Conservation (phyloP, 35 echinoderm and acorn worm genomes). For the Amphiura filiformis region DNA sequence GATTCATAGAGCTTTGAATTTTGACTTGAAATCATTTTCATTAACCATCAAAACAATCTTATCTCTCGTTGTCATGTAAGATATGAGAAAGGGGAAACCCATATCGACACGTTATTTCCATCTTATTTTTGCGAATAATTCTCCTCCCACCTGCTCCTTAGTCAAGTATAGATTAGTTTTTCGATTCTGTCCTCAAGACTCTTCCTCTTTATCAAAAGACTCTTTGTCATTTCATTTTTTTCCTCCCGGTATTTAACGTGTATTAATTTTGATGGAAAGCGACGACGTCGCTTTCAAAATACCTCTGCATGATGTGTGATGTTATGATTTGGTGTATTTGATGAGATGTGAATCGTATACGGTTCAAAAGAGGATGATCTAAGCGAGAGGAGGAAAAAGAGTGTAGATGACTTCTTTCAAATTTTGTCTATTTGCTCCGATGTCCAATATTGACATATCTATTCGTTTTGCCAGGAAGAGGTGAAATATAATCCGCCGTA, state of each 20-base stretch:
- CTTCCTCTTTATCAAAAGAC: slow-evolving; percentile 10
- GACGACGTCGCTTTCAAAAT: neutral
- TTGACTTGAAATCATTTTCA: neutral
- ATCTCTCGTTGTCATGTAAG: neutral
- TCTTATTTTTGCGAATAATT: neutral
- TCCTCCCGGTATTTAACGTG: neutral
- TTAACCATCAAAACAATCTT: neutral
- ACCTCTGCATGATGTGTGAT: neutral
- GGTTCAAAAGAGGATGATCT: neutral
- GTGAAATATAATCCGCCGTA: neutral
- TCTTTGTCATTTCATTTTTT: neutral
- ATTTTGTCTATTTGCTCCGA: neutral
- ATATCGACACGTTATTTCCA: neutral
- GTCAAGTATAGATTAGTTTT: neutral
- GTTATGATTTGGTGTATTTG: neutral
- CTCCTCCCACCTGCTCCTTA: neutral
- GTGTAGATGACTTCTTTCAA: neutral
- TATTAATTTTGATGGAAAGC: slow-evolving; percentile 10
- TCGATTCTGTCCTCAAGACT: neutral
- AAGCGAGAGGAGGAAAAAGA: neutral
- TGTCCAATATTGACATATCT: neutral
- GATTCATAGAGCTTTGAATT: neutral
- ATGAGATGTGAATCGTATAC: too few species aligned
- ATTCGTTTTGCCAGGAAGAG: neutral
- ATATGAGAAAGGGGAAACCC: neutral